A percentile compares a stretch with the other conserved stretches of the same genome.
Conservation (phyloP, 2,797 vertebrate genomes). For the Antrozous pallidus region DNA sequence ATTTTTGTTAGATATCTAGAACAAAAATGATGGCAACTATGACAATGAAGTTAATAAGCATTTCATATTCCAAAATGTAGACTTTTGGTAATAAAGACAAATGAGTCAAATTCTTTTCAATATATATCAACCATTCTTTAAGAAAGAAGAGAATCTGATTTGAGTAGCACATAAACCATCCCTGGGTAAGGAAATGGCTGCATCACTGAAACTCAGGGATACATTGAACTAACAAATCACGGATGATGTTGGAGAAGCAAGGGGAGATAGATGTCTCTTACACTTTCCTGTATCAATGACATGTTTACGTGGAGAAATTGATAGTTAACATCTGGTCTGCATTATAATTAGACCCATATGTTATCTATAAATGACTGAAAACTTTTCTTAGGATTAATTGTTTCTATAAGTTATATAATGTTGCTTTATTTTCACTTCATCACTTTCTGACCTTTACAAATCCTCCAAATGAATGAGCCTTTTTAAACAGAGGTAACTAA, state of each 20-base stretch:
- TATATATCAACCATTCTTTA: neutral
- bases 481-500: neutral
- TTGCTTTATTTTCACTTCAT: neutral
- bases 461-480: neutral
- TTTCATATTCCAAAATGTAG: neutral
- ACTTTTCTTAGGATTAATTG: conserved; percentile 35
- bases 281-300: conserved; percentile 16
- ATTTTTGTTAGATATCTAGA: neutral
- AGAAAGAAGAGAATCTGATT: neutral
- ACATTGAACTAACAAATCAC: neutral
- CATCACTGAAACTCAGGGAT: neutral
- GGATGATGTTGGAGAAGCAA: neutral
- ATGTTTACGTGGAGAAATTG: conserved; percentile 22
- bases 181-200: neutral
- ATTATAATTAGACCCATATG: conserved; percentile 27
- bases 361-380: conserved; percentile 2
- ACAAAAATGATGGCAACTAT: neutral
- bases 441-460: conserved; percentile 28
- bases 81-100: neutral
- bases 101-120: neutral
- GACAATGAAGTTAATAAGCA: neutral
- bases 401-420: conserved; percentile 12
- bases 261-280: neutral
- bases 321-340: conserved; percentile 25
- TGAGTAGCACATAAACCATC: neutral